These are phyloP conservation scores for Acanthosepion esculentum DNA, from an alignment of 2,888 invertebrate species.

Conservation along the genomic window DNA sequence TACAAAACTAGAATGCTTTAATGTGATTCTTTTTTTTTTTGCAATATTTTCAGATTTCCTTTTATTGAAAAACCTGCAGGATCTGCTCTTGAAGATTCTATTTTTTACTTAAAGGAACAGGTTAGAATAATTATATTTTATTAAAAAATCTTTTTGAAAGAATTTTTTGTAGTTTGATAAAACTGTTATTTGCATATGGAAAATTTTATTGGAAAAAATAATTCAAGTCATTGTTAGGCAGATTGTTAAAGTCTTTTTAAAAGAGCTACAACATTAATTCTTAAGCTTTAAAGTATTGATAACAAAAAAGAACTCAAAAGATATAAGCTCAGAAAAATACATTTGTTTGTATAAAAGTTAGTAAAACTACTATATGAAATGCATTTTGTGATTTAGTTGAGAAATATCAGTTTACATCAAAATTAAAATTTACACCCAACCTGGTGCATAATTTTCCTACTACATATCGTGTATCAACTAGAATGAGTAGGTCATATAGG, in stretches of 20 bases:
- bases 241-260: neutral
- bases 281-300: neutral
- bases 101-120: conserved; percentile 90
- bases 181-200: neutral
- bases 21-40: neutral
- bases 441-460: too few species aligned
- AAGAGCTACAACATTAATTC: neutral
- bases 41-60: conserved; percentile 81
- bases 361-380: neutral
- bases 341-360: too few species aligned
- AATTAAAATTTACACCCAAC: neutral
- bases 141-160: neutral
- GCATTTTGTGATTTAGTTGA: neutral
- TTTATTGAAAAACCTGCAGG: conserved; percentile 93
- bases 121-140: conserved; percentile 74
- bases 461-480: too few species aligned
- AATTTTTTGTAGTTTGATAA: neutral
- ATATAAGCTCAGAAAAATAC: too few species aligned
- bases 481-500: too few species aligned
- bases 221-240: neutral
- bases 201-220: neutral
- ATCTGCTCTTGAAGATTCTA: conserved; percentile 88
- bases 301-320: neutral
- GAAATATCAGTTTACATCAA: neutral
- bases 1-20: neutral